Evolutionary conservation across 2,888 invertebrate species (phyloP).

Genomic region (Eupelmus urozonus): DNA sequence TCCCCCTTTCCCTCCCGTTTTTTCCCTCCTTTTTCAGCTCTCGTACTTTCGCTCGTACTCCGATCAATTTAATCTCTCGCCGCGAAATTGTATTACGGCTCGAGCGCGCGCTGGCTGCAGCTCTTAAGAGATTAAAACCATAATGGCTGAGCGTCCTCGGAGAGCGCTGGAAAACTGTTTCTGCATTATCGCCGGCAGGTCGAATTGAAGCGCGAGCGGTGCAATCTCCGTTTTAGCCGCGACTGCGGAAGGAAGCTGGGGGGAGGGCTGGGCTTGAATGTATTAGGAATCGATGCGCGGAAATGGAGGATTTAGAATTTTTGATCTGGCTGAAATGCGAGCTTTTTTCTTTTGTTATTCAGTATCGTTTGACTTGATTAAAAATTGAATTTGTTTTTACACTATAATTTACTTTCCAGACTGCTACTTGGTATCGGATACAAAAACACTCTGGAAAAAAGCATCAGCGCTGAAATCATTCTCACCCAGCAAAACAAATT

Average conservation of each 20-base stretch:
- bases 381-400: too few species aligned
- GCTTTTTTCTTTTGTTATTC: too few species aligned
- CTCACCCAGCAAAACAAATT: too few species aligned
- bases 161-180: slow-evolving; percentile 45
- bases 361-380: too few species aligned
- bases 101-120: not conserved
- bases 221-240: slow-evolving; percentile 21
- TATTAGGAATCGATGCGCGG: slow-evolving; percentile 1
- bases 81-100: slow-evolving; percentile 49
- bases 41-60: slow-evolving; percentile 20
- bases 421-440: too few species aligned
- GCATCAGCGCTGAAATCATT: too few species aligned
- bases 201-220: slow-evolving; percentile 48
- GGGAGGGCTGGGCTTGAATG: not conserved
- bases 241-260: slow-evolving; percentile 1
- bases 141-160: slow-evolving; percentile 50
- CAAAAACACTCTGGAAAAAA: too few species aligned
- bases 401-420: too few species aligned
- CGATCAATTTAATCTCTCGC: slow-evolving; percentile 54
- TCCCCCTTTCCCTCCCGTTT: not conserved
- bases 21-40: not conserved
- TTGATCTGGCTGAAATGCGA: too few species aligned
- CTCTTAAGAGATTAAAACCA: slow-evolving; percentile 58
- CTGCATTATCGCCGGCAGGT: slow-evolving; percentile 44
- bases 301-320: not conserved